Base-by-base conservation (phyloP, 2,888 invertebrate species). In the Himalopsyche japonica region DNA sequence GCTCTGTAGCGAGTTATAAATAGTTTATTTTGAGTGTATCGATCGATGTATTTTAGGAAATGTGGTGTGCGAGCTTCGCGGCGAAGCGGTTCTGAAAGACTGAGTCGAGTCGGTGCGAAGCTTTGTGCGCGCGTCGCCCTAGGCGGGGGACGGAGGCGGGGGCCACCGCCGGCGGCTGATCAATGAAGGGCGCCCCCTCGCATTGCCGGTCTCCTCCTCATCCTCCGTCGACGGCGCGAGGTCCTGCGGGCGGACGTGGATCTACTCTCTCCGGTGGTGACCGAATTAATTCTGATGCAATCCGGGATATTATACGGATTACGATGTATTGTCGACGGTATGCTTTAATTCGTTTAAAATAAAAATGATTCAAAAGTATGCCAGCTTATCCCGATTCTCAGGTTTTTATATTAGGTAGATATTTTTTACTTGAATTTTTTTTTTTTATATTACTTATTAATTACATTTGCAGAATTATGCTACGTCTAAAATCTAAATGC, bases 161-260 rank as follows among this genome's bases (percentile, higher is more conserved):
- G 70, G 70, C 70, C 43, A 27, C 70, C 27, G 70, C 70, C 70
- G 27, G 70, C 70, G 70, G 70, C 70, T 70, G 70, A 70, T 70
- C 70, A 70, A 70, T 70, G 70, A 70, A 70, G 70, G 70, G 70
- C 70, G 70, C 70, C 70, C 70, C 70, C 70, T 70, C 70, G 70
- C 70, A 30, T 70, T 70, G 70, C 70, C 24, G 27, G 15, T 27
- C 27, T 70, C 70, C 70, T 70, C 70, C 70, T 70, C 70, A 70
- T 70, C 70, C 70, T 70, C 70, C 27, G 15, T 24, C 70, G 27
- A 5, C 70, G 27, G 4, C 70, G 70, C 27, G 70, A 70, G 27
- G 70, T 70, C 70, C 70, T 70, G 70, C 70, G 70, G 70, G 70
- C 70, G 70, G 70, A 70, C 27, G 70, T 70, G 57, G 57, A 57